phyloP scores from a whole-genome alignment of 2,888 invertebrate species.

The Drosophila yooni region DNA sequence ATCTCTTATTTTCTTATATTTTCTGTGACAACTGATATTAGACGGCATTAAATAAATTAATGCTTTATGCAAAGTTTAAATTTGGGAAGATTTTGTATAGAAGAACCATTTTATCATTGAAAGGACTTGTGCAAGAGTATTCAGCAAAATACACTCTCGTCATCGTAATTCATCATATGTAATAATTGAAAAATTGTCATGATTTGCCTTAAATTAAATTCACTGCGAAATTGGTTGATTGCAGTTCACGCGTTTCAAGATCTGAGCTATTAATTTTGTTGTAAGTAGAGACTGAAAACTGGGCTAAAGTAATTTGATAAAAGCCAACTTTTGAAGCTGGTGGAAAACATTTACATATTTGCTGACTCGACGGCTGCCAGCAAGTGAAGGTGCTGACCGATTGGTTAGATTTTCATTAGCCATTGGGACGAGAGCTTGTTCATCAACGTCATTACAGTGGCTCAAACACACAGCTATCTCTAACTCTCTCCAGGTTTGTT shows the following conservation, averaged over 20 bases:
- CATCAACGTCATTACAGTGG: constrained; percentile 45
- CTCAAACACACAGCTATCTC: neutral
- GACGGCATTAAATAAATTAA: neutral
- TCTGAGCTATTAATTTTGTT: neutral
- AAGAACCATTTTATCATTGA: neutral
- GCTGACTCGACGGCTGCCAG: constrained; percentile 52
- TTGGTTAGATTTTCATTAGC: constrained; percentile 61
- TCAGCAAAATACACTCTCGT: too few species aligned
- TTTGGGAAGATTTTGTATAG: neutral
- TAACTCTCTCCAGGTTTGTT: neutral
- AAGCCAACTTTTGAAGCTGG: constrained; percentile 46
- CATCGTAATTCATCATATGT: neutral
- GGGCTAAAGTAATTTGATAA: constrained; percentile 70
- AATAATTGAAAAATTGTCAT: neutral
- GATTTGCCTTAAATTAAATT: neutral
- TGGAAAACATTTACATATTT: constrained; percentile 63
- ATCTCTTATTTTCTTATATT: neutral
- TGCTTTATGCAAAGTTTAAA: neutral
- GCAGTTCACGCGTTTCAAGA: neutral
- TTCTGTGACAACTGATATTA: neutral
- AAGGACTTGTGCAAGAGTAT: neutral
- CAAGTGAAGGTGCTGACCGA: constrained; percentile 12
- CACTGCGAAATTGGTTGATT: neutral
- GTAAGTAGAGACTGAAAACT: constrained; percentile 6
- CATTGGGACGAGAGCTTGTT: constrained; percentile 33